Conservation (phyloP, 2,888 invertebrate genomes). For the Lymantria monacha region DNA sequence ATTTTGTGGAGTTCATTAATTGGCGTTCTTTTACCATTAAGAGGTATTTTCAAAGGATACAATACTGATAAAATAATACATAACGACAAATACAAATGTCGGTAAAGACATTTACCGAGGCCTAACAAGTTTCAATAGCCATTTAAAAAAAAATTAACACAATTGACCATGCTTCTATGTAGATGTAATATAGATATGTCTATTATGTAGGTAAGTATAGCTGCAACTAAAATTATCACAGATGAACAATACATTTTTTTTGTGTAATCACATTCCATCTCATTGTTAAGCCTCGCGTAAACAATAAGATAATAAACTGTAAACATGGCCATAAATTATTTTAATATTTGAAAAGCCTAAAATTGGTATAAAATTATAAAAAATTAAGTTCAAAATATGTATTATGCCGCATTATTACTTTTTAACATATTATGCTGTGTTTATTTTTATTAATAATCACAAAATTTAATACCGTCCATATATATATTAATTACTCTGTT, state of each 20-base stretch:
- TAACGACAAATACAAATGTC: conserved; percentile 19
- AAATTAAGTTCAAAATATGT: neutral
- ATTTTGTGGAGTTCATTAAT: conserved; percentile 17
- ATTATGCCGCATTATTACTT: neutral
- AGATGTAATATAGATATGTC: neutral
- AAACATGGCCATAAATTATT: conserved; percentile 21
- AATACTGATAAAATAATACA: conserved; percentile 63
- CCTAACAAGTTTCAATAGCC: conserved; percentile 14
- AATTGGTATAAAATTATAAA: neutral
- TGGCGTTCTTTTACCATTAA: conserved; percentile 18
- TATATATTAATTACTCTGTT: neutral
- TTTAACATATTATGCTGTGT: too few species aligned
- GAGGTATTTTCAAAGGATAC: conserved; percentile 33
- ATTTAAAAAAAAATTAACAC: too few species aligned
- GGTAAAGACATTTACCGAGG: conserved; percentile 16
- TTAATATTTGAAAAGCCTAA: neutral
- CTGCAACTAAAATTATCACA: neutral
- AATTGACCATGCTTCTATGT: too few species aligned
- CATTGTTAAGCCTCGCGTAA: conserved; percentile 27
- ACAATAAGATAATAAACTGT: conserved; percentile 30
- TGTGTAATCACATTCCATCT: neutral
- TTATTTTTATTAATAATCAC: neutral
- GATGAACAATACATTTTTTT: neutral
- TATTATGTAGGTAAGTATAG: neutral
- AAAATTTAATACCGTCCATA: neutral